Evolutionary conservation across 2,113 vertebrate genomes (phyloP).

Genomic region (Tenrec ecaudatus): DNA sequence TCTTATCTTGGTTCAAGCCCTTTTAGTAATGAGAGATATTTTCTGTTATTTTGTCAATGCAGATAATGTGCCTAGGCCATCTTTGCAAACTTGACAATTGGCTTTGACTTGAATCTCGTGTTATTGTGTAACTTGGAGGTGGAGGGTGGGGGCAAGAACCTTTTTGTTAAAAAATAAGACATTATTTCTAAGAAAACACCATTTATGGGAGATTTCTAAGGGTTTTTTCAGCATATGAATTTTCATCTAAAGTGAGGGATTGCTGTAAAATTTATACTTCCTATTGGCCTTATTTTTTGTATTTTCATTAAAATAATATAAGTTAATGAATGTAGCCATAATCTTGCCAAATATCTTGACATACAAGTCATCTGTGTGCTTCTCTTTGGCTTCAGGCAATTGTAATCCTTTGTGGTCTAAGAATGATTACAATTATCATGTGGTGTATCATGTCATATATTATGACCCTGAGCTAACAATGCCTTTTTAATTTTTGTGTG

Average conservation of each 20-base stretch:
- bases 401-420: neutral
- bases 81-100: neutral
- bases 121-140: neutral
- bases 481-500: no score
- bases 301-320: slow-evolving; percentile 35
- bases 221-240: neutral
- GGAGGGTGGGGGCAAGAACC: neutral
- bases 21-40: neutral
- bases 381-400: neutral
- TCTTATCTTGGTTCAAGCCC: neutral
- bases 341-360: neutral
- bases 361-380: neutral
- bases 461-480: no score
- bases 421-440: neutral
- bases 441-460: neutral
- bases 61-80: neutral
- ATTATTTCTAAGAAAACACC: neutral
- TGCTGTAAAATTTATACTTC: neutral
- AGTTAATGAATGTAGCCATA: neutral
- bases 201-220: neutral
- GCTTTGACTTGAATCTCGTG: neutral
- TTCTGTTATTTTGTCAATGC: neutral
- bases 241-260: neutral
- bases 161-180: neutral
- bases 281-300: neutral